Evolutionary conservation across 2,113 vertebrate species (phyloP).

Genomic region (Ondatra zibethicus): DNA sequence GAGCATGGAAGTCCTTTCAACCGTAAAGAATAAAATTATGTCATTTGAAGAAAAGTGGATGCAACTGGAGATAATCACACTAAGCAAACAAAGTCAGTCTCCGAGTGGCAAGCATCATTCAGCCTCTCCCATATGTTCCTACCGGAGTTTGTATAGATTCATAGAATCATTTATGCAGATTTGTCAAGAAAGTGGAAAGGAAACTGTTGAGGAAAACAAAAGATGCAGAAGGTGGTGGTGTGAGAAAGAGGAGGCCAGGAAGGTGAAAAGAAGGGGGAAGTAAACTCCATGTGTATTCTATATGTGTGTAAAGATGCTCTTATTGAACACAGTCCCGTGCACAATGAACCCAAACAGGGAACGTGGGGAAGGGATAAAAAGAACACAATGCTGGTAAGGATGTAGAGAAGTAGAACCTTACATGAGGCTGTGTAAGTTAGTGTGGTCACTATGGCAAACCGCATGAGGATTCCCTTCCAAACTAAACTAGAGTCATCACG

Average conservation of each 20-base stretch:
- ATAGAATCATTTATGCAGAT: not conserved
- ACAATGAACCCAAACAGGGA: not conserved
- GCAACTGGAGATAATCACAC: not conserved
- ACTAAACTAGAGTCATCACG: not conserved
- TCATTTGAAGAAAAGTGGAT: not conserved
- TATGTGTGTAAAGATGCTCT: not conserved
- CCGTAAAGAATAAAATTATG: not conserved
- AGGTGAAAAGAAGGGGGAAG: not conserved
- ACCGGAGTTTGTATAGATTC: too few relatives aligned
- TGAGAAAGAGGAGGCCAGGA: too few relatives aligned
- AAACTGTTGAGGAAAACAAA: not conserved
- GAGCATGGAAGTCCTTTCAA: not conserved
- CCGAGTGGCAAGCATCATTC: not conserved
- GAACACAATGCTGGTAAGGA: not conserved
- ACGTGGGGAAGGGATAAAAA: not conserved
- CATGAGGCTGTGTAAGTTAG: not conserved
- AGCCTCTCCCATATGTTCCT: not conserved
- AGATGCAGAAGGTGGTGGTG: not conserved
- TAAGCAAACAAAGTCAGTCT: not conserved
- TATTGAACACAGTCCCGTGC: not conserved
- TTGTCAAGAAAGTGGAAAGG: not conserved
- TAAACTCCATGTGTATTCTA: too few relatives aligned
- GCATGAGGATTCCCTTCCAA: not conserved
- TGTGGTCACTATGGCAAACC: not conserved
- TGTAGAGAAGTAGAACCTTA: not conserved